A percentile compares a stretch with the other conserved stretches of the same genome.
Evolutionary conservation across 2,113 vertebrate genomes (phyloP).

Genomic region (Anoura caudifer): DNA sequence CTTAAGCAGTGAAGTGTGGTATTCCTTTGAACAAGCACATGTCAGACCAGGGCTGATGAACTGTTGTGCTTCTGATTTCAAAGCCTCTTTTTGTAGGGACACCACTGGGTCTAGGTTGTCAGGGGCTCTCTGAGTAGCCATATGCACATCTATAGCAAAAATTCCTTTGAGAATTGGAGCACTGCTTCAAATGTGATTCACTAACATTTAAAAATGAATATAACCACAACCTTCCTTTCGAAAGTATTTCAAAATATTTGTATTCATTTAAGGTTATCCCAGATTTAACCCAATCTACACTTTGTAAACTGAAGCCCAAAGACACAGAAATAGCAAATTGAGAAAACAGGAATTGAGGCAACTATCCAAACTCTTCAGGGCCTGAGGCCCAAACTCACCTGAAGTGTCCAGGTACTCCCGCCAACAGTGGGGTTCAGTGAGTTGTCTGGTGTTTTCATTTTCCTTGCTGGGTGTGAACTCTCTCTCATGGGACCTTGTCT

Average conservation of each 20-base stretch:
- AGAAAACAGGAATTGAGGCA: neutral
- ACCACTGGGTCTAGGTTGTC: neutral
- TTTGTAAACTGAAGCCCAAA: neutral
- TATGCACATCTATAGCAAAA: accelerated
- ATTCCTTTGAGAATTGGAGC: neutral
- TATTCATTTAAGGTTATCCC: neutral
- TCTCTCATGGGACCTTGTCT: accelerated
- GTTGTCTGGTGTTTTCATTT: neutral
- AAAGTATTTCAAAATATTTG: neutral
- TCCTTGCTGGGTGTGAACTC: neutral
- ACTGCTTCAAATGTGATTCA: neutral
- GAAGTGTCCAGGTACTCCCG: neutral
- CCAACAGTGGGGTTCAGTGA: neutral
- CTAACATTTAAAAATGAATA: neutral
- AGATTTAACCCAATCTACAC: no score
- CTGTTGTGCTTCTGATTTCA: neutral
- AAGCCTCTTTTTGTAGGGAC: no score
- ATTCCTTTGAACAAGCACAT: neutral
- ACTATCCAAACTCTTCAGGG: neutral
- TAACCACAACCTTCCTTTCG: neutral
- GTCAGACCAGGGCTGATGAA: neutral
- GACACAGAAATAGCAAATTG: neutral
- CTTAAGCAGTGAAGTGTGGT: neutral
- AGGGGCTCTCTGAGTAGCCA: neutral
- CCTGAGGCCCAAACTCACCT: neutral